phyloP scores from a whole-genome alignment of 2,888 invertebrate genomes.

The Watsonalla binaria region DNA sequence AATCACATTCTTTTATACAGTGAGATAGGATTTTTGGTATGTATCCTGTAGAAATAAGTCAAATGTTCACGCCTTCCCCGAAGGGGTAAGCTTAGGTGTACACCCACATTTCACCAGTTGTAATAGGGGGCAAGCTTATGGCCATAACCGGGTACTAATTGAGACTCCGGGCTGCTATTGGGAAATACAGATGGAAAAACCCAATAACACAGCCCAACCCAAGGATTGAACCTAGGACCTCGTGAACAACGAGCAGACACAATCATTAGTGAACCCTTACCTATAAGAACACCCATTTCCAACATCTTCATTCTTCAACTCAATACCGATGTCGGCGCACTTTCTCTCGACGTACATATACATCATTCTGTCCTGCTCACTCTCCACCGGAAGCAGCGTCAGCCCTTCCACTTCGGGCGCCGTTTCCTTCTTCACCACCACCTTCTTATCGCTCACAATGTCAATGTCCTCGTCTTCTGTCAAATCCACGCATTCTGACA shows the following conservation, averaged over 20 bases:
- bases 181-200: no score
- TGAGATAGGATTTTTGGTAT: no score
- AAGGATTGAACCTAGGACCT: no score
- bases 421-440: constrained; percentile 30
- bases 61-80: no score
- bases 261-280: constrained; percentile 32
- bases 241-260: no score
- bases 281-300: constrained; percentile 63
- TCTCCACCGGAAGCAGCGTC: constrained; percentile 43
- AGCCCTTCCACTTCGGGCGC: constrained; percentile 15
- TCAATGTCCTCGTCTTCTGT: constrained; percentile 65
- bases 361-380: constrained; percentile 46
- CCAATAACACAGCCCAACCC: no score
- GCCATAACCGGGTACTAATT: no score
- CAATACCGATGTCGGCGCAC: constrained; percentile 61
- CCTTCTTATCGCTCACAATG: constrained; percentile 25
- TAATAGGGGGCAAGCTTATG: no score
- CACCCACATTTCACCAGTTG: no score
- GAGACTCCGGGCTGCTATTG: no score
- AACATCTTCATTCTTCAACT: constrained; percentile 62
- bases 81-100: no score
- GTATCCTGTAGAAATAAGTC: background rate
- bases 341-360: constrained; percentile 56
- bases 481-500: constrained; percentile 29
- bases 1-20: no score